Percentiles rank a stretch among this genome's conserved stretches.
Evolutionary conservation across 2,888 invertebrate genomes (phyloP).

Genomic region (Leptinotarsa rubiginosa): DNA sequence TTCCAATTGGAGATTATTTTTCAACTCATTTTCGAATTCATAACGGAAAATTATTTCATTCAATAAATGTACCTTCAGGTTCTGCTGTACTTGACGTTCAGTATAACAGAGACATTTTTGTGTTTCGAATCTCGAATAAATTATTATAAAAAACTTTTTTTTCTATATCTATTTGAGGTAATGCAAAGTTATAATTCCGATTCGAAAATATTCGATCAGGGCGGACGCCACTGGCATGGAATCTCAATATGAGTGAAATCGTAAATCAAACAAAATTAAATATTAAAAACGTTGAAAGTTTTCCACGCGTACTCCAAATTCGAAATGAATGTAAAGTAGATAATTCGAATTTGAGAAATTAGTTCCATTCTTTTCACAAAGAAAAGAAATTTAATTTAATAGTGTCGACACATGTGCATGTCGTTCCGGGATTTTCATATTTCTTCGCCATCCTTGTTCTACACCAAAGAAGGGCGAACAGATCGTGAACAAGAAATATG

Average conservation of each 20-base stretch:
- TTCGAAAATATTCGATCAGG: neutral
- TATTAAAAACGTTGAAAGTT: constrained; percentile 67
- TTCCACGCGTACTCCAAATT: constrained; percentile 66
- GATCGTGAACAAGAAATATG: constrained; percentile 45
- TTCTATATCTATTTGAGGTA: too few relatives aligned
- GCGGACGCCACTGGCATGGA: constrained; percentile 44
- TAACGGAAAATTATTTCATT: too few relatives aligned
- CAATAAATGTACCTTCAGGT: too few relatives aligned
- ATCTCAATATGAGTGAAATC: constrained; percentile 64
- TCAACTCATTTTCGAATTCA: too few relatives aligned
- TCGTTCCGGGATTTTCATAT: constrained; percentile 65
- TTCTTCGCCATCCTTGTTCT: constrained; percentile 53
- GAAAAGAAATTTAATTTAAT: constrained; percentile 67
- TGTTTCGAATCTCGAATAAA: too few relatives aligned
- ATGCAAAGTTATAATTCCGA: neutral
- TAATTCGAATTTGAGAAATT: constrained; percentile 68
- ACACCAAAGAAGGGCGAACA: constrained; percentile 34
- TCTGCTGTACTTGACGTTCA: too few relatives aligned
- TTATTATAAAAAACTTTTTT: too few relatives aligned
- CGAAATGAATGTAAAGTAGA: constrained; percentile 68
- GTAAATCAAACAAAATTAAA: constrained; percentile 69
- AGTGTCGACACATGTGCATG: constrained; percentile 66
- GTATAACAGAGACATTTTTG: too few relatives aligned
- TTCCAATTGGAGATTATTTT: too few relatives aligned
- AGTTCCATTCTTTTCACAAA: constrained; percentile 65